A percentile compares a stretch with the other conserved stretches of the same genome.
phyloP scores from a whole-genome alignment of 2,888 invertebrate genomes.

The Synergus laeviventris region DNA sequence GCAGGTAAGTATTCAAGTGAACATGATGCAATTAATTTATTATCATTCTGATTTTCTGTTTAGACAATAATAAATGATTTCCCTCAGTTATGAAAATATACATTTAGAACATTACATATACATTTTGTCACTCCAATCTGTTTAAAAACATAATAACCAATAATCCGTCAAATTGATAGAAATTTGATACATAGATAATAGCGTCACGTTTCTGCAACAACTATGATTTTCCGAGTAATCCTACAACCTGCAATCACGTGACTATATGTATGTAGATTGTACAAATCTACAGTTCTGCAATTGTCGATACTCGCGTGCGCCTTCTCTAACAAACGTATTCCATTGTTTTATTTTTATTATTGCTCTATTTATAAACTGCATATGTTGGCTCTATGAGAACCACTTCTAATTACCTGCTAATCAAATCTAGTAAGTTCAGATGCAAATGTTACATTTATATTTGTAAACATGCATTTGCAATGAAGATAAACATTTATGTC shows the following conservation, averaged over 20 bases:
- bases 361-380: neutral
- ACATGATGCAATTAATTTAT: neutral
- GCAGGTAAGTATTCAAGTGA: neutral
- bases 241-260: constrained; percentile 21
- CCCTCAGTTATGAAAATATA: too few species aligned
- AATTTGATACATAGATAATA: constrained; percentile 10
- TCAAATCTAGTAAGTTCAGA: neutral
- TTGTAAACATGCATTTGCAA: neutral
- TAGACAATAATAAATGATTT: neutral
- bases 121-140: neutral
- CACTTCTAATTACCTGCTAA: neutral
- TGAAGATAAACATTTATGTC: neutral
- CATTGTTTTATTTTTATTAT: constrained; percentile 17
- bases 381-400: too few species aligned
- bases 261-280: constrained; percentile 16
- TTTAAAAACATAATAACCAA: neutral
- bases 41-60: neutral
- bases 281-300: constrained; percentile 1
- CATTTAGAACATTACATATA: too few species aligned
- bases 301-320: constrained; percentile 18
- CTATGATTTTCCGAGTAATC: constrained; percentile 17
- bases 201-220: constrained; percentile 18
- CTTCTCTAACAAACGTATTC: constrained; percentile 6
- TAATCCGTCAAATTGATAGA: neutral
- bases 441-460: neutral